Conservation (phyloP, 2,888 invertebrate species). For the Acanthosoma haemorrhoidale region DNA sequence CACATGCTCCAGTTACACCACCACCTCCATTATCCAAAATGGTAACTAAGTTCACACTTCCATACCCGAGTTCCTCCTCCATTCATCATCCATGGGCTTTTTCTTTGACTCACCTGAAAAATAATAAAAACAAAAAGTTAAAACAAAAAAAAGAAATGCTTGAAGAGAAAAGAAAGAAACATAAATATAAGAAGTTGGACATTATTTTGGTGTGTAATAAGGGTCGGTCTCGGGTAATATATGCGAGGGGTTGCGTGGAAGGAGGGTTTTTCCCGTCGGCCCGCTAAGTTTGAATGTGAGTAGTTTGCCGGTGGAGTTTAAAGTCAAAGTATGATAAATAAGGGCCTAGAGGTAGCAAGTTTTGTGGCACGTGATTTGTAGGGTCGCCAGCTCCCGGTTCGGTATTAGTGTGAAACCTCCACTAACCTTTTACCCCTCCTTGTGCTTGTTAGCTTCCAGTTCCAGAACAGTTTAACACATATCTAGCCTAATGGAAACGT, state of each 20-base stretch:
- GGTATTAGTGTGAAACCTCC: background rate
- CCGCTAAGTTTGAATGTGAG: constrained; percentile 26
- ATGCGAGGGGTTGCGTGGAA: constrained; percentile 3
- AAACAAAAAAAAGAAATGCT: background rate
- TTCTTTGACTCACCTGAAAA: constrained; percentile 10
- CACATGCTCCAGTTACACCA: too few species aligned
- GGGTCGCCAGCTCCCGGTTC: background rate
- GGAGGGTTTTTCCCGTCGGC: background rate
- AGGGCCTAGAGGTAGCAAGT: background rate
- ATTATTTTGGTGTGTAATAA: background rate
- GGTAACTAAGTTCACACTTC: too few species aligned
- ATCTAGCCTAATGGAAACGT: too few species aligned
- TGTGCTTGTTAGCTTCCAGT: background rate
- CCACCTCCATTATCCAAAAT: too few species aligned
- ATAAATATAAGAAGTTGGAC: constrained; percentile 23
- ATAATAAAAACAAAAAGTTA: background rate
- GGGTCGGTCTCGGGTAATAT: background rate
- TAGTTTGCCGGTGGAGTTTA: constrained; percentile 19
- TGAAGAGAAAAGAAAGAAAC: background rate
- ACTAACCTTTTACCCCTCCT: background rate
- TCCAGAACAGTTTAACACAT: too few species aligned
- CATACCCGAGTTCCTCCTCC: too few species aligned
- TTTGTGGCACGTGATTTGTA: constrained; percentile 21
- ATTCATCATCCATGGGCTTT: background rate
- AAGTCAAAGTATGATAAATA: constrained; percentile 28